A percentile compares a stretch with the other conserved stretches of the same genome.
Evolutionary conservation across 1,140 invertebrate genomes (phyloP).

Genomic region (Latrodectus geometricus): DNA sequence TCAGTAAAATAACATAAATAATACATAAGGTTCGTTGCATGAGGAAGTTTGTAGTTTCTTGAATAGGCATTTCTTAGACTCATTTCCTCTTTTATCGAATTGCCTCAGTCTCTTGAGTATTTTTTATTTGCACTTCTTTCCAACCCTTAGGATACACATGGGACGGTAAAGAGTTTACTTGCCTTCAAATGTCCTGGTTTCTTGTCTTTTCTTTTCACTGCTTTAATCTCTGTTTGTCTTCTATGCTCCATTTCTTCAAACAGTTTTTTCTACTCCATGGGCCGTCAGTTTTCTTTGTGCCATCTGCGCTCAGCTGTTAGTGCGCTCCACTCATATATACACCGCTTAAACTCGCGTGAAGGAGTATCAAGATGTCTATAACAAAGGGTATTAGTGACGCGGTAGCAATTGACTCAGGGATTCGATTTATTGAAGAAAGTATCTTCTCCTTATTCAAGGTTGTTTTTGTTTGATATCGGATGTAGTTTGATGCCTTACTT

Average conservation of each 20-base stretch:
- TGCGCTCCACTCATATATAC: slow-evolving; percentile 7
- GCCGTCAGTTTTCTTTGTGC: slow-evolving; percentile 25
- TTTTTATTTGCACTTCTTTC: slow-evolving; percentile 28
- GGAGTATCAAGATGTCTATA: background rate
- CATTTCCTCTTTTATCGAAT: slow-evolving; percentile 42
- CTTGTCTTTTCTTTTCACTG: slow-evolving; percentile 42
- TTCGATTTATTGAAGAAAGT: background rate
- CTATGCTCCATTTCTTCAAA: slow-evolving; percentile 60
- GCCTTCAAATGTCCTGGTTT: slow-evolving; percentile 47
- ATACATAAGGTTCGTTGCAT: background rate
- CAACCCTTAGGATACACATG: slow-evolving; percentile 29
- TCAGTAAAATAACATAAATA: too few relatives aligned
- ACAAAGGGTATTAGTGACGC: background rate
- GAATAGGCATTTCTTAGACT: slow-evolving; percentile 9
- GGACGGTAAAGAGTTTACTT: slow-evolving; percentile 53
- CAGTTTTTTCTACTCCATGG: slow-evolving; percentile 53
- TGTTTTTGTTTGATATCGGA: background rate
- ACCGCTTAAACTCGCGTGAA: background rate
- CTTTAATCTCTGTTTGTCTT: slow-evolving; percentile 61
- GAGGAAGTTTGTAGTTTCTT: background rate
- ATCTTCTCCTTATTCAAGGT: background rate
- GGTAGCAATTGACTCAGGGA: background rate
- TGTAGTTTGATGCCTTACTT: background rate
- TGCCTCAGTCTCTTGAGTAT: background rate
- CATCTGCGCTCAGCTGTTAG: slow-evolving; percentile 53